Evolutionary conservation across 2,797 vertebrate species (phyloP), one percentile per base, ranked within the genome.

Genomic region (Dipus sagitta): DNA sequence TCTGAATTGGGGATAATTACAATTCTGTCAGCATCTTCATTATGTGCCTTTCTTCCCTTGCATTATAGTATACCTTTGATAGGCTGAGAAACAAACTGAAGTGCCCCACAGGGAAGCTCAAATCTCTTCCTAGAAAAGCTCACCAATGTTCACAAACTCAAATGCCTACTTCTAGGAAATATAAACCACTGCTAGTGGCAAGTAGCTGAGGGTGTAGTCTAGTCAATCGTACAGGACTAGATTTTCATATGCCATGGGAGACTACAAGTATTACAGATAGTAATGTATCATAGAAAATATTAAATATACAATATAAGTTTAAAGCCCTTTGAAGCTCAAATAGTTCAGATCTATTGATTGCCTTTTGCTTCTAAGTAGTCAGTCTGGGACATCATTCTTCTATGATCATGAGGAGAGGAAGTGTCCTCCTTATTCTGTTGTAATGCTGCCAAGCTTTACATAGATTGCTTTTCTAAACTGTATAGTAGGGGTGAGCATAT

Each of bases 241-340:
- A 32, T 62, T 92, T 92, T 86, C 38, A 83, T 42, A 86, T 68
- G 64, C 76, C 11, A 74, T 71, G 64, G 30, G 83, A 74, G 24
- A 91, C 74, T 30, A 15, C 67, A 90, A n/a, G 88, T 82, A 70
- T 82, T 82, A 23, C 42, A 85, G 20, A 79, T 68, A 72, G 67
- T 71, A 86, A 78, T 47, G 42, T 54, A 10, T 67, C 24, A 88
- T 60, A 20, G 28, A 38, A 54, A 79, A 30, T 95, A 92, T 85
- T 82, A 76, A 94, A 91, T 68, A 38, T n/a, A 76, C 75, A 4
- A 42, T 68, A 90, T 15, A 88, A 89, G 82, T 11, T 10, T 28
- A 90, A 91, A 77, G 62, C 15, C 1, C 17, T 87, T 78, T 88
- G 21, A 4, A 34, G 54, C 18, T 77, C 78, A 79, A 94, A 90